A percentile compares a stretch with the other conserved stretches of the same genome.
These are phyloP conservation scores for Torymus tubicola DNA, from an alignment of 2,888 invertebrate species.

Conservation along the genomic window DNA sequence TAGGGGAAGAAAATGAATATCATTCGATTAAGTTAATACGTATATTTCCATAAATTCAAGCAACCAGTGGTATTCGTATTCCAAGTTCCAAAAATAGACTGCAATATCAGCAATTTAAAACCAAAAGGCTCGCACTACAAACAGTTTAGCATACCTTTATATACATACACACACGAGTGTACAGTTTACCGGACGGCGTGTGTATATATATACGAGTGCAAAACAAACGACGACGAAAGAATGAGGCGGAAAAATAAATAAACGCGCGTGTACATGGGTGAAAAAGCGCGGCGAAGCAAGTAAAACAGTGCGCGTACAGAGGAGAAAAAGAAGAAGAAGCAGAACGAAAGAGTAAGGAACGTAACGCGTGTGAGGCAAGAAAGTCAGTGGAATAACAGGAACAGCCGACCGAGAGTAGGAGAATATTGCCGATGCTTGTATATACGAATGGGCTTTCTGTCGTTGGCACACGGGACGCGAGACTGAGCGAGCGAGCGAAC, in stretches of 20 bases:
- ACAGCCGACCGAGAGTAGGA: not conserved
- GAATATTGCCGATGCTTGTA: conserved; percentile 10
- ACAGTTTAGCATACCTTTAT: too few relatives aligned
- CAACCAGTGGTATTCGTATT: too few relatives aligned
- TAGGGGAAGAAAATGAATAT: too few relatives aligned
- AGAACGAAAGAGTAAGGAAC: not conserved
- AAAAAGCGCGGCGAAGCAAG: conserved; percentile 12
- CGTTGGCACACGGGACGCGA: conserved; percentile 44
- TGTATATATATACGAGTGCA: too few relatives aligned
- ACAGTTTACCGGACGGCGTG: too few relatives aligned
- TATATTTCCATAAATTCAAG: too few relatives aligned
- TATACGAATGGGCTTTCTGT: conserved; percentile 52
- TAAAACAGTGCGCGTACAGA: conserved; percentile 23
- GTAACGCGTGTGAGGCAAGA: conserved; percentile 9
- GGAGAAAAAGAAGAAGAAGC: conserved; percentile 29
- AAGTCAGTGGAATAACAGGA: conserved; percentile 25
- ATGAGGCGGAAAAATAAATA: conserved; percentile 18
- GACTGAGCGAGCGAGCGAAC: not conserved
- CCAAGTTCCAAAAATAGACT: too few relatives aligned
- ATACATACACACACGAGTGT: too few relatives aligned
- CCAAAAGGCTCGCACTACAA: too few relatives aligned
- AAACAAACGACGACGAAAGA: not conserved
- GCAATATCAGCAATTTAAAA: too few relatives aligned
- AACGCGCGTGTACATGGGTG: not conserved
- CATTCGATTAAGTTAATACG: too few relatives aligned